phyloP scores from a whole-genome alignment of 2,888 invertebrate species.

The Protonemura montana region DNA sequence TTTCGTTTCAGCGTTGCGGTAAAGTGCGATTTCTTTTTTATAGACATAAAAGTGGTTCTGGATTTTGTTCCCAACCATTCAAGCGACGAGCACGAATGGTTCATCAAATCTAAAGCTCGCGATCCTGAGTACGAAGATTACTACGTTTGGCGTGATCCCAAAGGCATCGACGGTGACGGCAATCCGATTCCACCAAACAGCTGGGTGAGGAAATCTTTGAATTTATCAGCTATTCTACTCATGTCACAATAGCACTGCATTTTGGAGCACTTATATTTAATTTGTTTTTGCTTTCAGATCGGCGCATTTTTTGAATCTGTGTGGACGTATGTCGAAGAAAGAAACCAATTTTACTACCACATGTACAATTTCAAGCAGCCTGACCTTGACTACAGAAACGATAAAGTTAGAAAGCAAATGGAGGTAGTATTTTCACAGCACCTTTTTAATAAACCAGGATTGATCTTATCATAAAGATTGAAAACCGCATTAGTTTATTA shows the following conservation, averaged over 20 bases:
- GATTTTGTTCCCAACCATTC: slow-evolving; percentile 55
- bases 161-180: slow-evolving; percentile 56
- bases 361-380: slow-evolving; percentile 70
- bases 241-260: background rate
- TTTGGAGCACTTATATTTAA: background rate
- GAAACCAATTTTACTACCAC: slow-evolving; percentile 75
- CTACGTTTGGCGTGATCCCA: slow-evolving; percentile 62
- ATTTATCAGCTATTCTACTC: no score
- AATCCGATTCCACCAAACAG: slow-evolving; percentile 73
- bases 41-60: slow-evolving; percentile 53
- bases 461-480: no score
- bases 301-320: slow-evolving; percentile 69
- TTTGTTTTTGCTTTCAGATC: slow-evolving; percentile 50
- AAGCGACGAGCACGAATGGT: slow-evolving; percentile 62
- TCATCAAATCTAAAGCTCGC: slow-evolving; percentile 58
- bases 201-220: slow-evolving; percentile 67
- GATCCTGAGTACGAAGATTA: slow-evolving; percentile 62
- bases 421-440: slow-evolving; percentile 53
- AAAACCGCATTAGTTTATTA: no score
- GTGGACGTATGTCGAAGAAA: slow-evolving; percentile 71
- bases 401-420: slow-evolving; percentile 63
- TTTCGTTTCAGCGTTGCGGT: no score
- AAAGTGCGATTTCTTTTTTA: slow-evolving; percentile 43
- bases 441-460: no score
- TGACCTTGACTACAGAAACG: slow-evolving; percentile 74